Base-by-base conservation (phyloP, 2,113 vertebrate genomes). In the Irena cyanogastra region DNA sequence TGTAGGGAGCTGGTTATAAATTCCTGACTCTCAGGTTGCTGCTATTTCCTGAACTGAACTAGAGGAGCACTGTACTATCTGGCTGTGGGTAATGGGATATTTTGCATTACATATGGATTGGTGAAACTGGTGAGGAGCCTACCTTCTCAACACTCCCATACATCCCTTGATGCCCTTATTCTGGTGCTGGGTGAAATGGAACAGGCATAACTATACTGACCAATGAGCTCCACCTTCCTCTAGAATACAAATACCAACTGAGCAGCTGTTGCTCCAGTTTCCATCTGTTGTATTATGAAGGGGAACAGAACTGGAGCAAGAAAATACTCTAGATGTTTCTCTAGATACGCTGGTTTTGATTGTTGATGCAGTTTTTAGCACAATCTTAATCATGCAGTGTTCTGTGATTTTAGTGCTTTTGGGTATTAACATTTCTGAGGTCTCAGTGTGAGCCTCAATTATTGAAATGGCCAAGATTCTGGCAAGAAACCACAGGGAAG, bases 401-500 rank as follows among this genome's bases (percentile, higher is more conserved):
- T 91, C 87, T 72, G 53, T 87, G 81, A 69, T 91, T 94, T 93
- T 41, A 89, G 77, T 89, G 89, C 93, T 97, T 89, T 92, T 33
- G 95, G 87, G n/a, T 94, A 96, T 96, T 91, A 95, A 96, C 87
- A 95, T 97, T 95, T 95, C 93, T 89, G 77, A 96, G 74, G 81
- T 92, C 74, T 96, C 91, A 65, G 77, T 95, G 87, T 65, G 93
- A 95, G 81, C 76, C 91, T 95, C 89, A 94, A 64, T 97, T 95
- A 97, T 94, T 92, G 95, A 96, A 96, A 97, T 81, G 93, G 87
- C 84, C 91, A 91, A 94, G 94, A 93, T 87, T 89, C 96, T 96
- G 96, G 94, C 94, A 96, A 97, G 94, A 91, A 97, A 96, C 94
- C 93, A 94, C 96, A 95, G 94, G 93, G 94, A 95, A 89, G 94